Evolutionary conservation across 2,888 invertebrate species (phyloP), one percentile per base, ranked within the genome.

Genomic region (Sinotaia quadrata): DNA sequence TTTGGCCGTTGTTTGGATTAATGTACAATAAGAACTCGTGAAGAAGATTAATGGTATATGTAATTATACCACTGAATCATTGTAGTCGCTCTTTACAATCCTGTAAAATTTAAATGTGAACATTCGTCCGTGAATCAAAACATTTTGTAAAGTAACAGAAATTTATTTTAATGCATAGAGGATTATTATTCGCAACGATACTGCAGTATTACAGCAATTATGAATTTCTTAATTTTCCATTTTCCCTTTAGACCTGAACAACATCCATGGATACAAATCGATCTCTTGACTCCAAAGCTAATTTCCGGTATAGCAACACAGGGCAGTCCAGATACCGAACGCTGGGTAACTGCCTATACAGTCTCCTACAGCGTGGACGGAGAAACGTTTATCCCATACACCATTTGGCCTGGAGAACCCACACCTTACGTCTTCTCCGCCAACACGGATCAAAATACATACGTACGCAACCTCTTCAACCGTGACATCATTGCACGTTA

Each of bases 351-450:
- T 10, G 70, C 75, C 33, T 84, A 72, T 67, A 69, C 62, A n/a
- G 62, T 81, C 51, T 77, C 75, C 36, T 77, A 76, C 67, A 80
- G 81, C 52, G 61, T 68, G 5, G 80, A 81, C 52, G 81, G 81
- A 12, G 58, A 73, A 41, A 67, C 71, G 4, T 83, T 80, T 63
- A 75, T 65, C 34, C 68, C 79, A 10, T 79, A 82, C 54, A 51
- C 49, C 5, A 79, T 77, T 10, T 81, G 81, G 62, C 69, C 71
- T 18, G n/a, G 67, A 27, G 44, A 44, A 34, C 41, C 33, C 36
- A 24, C 41, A 10, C 12, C 31, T 18, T 37, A 31, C 12, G 82
- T 92, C 34, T 94, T 95, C 89, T 18, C n/a, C 10, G 70, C 61
- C 51, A 73, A 73, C 54, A 57, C 51, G 10, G 73, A 73, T 41